These are phyloP conservation scores for Eunapius fragilis DNA, from an alignment of 37 sponge, comb jelly and placozoan species.

Conservation along the genomic window DNA sequence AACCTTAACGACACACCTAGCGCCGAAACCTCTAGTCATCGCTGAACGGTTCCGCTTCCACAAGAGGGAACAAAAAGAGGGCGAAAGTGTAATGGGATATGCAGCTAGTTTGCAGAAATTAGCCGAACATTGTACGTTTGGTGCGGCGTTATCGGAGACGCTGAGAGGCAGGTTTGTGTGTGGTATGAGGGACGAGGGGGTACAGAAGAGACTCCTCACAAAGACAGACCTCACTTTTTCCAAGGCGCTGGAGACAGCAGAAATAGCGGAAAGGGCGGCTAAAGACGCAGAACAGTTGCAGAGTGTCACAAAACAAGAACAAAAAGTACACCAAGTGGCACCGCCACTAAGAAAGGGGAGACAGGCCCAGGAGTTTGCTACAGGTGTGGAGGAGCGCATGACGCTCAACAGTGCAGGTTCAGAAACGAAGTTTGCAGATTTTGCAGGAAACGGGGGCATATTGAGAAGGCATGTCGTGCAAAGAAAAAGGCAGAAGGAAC, in stretches of 20 bases:
- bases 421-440: conserved; percentile 15
- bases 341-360: background rate
- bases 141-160: background rate
- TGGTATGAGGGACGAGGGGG: conserved; percentile 9
- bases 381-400: conserved; percentile 39
- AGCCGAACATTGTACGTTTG: conserved; percentile 31
- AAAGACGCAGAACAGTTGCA: background rate
- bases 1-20: conserved; percentile 11
- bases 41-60: conserved; percentile 30
- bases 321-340: background rate
- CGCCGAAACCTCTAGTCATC: conserved; percentile 21
- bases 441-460: conserved; percentile 42
- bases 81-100: conserved; percentile 23
- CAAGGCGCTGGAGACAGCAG: background rate
- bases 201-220: conserved; percentile 16
- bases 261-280: background rate
- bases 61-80: conserved; percentile 9
- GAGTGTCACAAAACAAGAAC: background rate
- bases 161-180: conserved; percentile 20
- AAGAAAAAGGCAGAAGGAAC: background rate
- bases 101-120: conserved; percentile 25
- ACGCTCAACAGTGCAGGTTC: conserved; percentile 20
- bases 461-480: conserved; percentile 28
- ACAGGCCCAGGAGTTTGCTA: conserved; percentile 21
- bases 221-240: conserved; percentile 2